These are phyloP conservation scores for Epiblema foenella DNA, from an alignment of 2,888 invertebrate genomes.

Conservation along the genomic window DNA sequence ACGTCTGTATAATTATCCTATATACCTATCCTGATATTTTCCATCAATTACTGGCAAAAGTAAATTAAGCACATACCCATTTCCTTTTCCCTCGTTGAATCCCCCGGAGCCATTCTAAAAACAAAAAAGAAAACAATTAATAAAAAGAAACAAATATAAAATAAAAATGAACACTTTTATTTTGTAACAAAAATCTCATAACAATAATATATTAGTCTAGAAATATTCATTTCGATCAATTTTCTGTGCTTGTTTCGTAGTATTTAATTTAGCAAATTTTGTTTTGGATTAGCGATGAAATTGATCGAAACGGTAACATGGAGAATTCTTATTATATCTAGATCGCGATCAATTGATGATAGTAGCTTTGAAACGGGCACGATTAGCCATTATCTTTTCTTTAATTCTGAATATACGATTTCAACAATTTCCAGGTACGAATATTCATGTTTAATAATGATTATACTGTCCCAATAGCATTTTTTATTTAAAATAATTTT, in stretches of 20 bases:
- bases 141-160: slow-evolving; percentile 61
- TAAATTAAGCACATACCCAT: slow-evolving; percentile 87
- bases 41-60: neutral
- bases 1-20: too few species aligned
- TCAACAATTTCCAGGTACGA: slow-evolving; percentile 11
- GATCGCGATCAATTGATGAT: neutral
- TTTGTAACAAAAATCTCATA: slow-evolving; percentile 55
- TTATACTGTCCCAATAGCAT: slow-evolving; percentile 16
- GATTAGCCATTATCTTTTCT: neutral
- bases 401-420: slow-evolving; percentile 2
- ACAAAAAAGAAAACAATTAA: slow-evolving; percentile 86
- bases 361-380: slow-evolving; percentile 1
- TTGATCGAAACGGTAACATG: slow-evolving; percentile 40
- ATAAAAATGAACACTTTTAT: slow-evolving; percentile 68
- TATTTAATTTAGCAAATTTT: neutral
- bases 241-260: slow-evolving; percentile 40
- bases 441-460: neutral
- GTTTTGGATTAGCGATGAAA: slow-evolving; percentile 5
- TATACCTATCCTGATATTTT: too few species aligned
- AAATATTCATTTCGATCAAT: slow-evolving; percentile 49
- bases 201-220: slow-evolving; percentile 49
- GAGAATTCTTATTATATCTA: slow-evolving; percentile 35
- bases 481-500: slow-evolving; percentile 20
- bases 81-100: slow-evolving; percentile 91
- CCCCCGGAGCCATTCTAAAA: slow-evolving; percentile 94